Evolutionary conservation across 2,888 invertebrate species (phyloP), one percentile per base, ranked within the genome.

Genomic region (Lamproptera curius): DNA sequence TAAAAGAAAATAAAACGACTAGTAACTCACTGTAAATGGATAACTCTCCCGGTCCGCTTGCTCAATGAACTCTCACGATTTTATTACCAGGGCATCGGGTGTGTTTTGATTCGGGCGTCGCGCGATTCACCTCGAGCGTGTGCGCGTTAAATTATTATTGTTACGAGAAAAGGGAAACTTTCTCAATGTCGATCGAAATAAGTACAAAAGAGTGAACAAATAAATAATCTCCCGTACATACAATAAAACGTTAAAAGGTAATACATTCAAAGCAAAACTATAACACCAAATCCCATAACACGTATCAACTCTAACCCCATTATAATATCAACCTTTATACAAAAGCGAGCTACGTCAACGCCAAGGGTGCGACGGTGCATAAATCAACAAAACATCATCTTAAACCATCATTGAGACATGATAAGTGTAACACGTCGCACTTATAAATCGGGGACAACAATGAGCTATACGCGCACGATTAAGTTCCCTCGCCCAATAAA

Each of bases 1-100:
- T 73, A 77, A 80, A 80, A 75, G 76, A 78, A 77, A 81, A 85
- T 83, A 86, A 85, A 83, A 81, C 70, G 76, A 69, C 67, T 65
- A 74, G 68, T 82, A 78, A 81, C 76, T 80, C 67, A 71, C 73
- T 67, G 75, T 78, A 81, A 83, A 84, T 76, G 81, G 79, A 80
- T 81, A 82, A 81, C 77, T 78, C 73, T 68, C 66, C n/a, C 67
- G 67, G 70, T 73, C 73, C 75, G 74, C 70, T 73, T 73, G 67
- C 69, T 73, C 75, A 73, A 77, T 80, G 73, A 76, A 78, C 75
- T 76, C 71, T 58, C 63, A 67, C 65, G 67, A 73, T 69, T 67
- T 76, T 72, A 71, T 67, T 66, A 63, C 62, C 28, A 66, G 62
- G 62, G 55, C 58, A 59, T 43, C 57, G 65, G 62, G 56, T 65